These are phyloP conservation scores for Enteromius thamalakanensis DNA, from an alignment of 2,797 vertebrate species.

Conservation along the genomic window DNA sequence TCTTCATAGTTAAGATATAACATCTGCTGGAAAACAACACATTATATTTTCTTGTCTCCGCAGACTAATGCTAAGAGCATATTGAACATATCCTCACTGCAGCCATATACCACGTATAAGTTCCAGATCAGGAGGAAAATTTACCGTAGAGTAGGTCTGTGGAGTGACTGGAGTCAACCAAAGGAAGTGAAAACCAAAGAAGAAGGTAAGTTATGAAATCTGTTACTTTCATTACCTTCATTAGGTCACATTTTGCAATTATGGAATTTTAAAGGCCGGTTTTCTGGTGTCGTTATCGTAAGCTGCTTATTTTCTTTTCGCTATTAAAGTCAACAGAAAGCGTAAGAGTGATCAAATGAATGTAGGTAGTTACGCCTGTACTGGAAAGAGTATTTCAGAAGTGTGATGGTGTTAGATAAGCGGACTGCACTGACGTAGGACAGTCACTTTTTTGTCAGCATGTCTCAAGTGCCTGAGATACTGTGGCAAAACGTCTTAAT, in stretches of 20 bases:
- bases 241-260: not conserved
- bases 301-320: not conserved
- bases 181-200: constrained; percentile 74
- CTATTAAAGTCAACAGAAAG: not conserved
- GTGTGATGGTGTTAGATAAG: constrained; percentile 55
- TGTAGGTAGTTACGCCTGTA: not conserved
- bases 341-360: not conserved
- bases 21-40: not conserved
- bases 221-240: not conserved
- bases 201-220: constrained; percentile 75
- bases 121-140: constrained; percentile 84
- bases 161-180: constrained; percentile 84
- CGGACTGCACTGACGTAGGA: not conserved
- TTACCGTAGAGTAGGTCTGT: constrained; percentile 71
- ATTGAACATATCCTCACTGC: constrained; percentile 71
- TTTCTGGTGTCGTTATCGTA: not conserved
- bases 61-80: constrained; percentile 26
- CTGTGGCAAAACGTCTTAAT: not conserved
- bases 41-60: not conserved
- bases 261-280: not conserved
- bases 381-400: constrained; percentile 38
- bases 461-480: not conserved
- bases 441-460: constrained; percentile 26
- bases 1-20: not conserved
- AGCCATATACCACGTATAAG: constrained; percentile 80